Evolutionary conservation across 2,888 invertebrate species (phyloP).

Genomic region (Metopia argyrocephala): DNA sequence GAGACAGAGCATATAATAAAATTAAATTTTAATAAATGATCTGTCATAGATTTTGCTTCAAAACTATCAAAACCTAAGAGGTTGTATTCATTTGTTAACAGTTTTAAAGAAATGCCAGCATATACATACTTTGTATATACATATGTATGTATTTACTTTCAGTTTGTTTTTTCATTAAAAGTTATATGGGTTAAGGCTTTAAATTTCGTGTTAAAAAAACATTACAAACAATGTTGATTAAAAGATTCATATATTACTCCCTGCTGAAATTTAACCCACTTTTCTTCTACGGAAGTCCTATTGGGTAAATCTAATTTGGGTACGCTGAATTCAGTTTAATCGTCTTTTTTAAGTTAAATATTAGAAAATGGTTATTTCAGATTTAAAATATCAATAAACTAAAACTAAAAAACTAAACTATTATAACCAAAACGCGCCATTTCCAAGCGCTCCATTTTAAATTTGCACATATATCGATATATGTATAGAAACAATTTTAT

Average conservation of each 20-base stretch:
- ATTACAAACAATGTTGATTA: neutral
- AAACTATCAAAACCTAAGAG: neutral
- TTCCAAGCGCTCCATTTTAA: too few species aligned
- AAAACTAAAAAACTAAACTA: too few species aligned
- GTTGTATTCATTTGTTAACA: constrained; percentile 1
- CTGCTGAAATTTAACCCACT: too few species aligned
- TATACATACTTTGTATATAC: neutral
- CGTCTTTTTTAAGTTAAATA: too few species aligned
- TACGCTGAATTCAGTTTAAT: too few species aligned
- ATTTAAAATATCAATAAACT: too few species aligned
- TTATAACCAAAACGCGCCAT: too few species aligned
- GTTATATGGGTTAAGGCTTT: constrained; percentile 8
- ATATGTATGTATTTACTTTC: neutral
- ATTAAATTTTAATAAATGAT: constrained; percentile 23
- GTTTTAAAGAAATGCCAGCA: neutral
- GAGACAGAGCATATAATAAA: constrained; percentile 18
- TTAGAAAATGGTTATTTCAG: too few species aligned
- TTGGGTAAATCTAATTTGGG: too few species aligned
- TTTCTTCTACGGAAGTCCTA: too few species aligned
- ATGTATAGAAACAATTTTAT: too few species aligned
- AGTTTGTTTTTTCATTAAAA: neutral
- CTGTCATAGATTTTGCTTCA: neutral
- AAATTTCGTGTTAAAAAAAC: neutral
- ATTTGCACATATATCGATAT: too few species aligned
- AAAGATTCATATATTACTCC: neutral